Conservation (phyloP, 2,888 invertebrate species). For the Cloeon dipterum region DNA sequence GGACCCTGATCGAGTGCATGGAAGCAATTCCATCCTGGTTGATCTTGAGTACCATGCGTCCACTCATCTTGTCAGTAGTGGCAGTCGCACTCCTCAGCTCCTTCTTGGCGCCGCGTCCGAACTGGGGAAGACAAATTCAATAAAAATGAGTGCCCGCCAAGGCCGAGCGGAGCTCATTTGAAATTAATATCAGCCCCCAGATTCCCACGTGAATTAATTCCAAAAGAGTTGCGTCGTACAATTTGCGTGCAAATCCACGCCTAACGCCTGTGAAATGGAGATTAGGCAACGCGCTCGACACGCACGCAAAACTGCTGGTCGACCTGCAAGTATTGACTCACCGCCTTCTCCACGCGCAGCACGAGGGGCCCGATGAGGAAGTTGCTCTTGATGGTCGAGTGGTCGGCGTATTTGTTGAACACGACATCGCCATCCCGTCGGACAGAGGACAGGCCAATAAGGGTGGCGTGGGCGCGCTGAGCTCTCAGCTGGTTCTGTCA, state of each 20-base stretch:
- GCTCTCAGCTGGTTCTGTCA: conserved; percentile 11
- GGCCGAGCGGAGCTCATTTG: no score
- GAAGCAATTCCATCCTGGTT: conserved; percentile 61
- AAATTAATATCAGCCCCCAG: not conserved
- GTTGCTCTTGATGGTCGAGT: conserved; percentile 62
- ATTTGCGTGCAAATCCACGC: no score
- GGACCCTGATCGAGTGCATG: conserved; percentile 58
- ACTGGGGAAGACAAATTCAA: no score
- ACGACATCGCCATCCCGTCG: conserved; percentile 58
- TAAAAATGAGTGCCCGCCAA: no score
- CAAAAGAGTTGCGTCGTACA: not conserved
- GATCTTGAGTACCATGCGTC: conserved; percentile 51
- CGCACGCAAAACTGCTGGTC: not conserved
- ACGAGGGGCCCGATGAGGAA: conserved; percentile 59
- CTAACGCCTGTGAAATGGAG: not conserved
- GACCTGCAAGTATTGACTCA: not conserved
- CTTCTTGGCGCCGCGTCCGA: conserved; percentile 54
- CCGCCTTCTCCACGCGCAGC: conserved; percentile 52
- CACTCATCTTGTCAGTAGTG: conserved; percentile 68
- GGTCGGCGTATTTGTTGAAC: conserved; percentile 53
- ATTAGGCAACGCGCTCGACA: not conserved
- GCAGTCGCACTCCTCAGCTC: conserved; percentile 70
- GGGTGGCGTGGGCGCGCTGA: conserved; percentile 46
- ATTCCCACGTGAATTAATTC: not conserved
- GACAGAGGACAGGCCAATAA: conserved; percentile 57